Base-by-base conservation (phyloP, 2,113 vertebrate species). In the Polypterus senegalus region DNA sequence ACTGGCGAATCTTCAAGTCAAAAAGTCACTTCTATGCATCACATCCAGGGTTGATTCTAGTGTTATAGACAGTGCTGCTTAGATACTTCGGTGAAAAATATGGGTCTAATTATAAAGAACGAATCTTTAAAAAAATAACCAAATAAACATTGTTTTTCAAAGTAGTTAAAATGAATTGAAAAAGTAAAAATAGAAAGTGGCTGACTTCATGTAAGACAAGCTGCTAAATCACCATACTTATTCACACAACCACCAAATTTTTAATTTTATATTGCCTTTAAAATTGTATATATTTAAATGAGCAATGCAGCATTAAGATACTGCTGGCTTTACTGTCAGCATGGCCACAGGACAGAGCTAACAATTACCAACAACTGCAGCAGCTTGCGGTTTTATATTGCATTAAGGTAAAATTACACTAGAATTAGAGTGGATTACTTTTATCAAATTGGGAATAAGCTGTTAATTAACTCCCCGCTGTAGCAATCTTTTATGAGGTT, bases 381-480 rank as follows among this genome's bases (percentile, higher is more conserved):
- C 84, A 89, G 81, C 80, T 88, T 88, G 86, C 76, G 83, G 83
- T 83, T 89, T 90, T 87, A 88, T 89, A 90, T 89, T 88, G 81
- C 86, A 87, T 79, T 81, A 85, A 87, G 83, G 88, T 87, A 89
- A 78, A 90, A 89, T 92, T 89, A 90, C 83, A 84, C 80, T 83
- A 74, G 83, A 88, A 89, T 86, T 87, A 88, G 84, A 89, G 83
- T 83, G 84, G 83, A 85, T 87, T 89, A 87, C 83, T 87, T 88
- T 88, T 86, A 87, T 88, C 86, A 89, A 88, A 89, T 81, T 76
- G 86, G 85, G 84, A 89, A 90, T 89, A 90, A 88, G 79, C 82
- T 87, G 82, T 89, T 90, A 90, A 91, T 91, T 91, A 91, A 88
- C 86, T 89, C 84, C 88, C 89, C 59, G 82, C 86, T 88, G 88